Base-by-base conservation (phyloP, 2,888 invertebrate genomes). In the Protonemura montana region DNA sequence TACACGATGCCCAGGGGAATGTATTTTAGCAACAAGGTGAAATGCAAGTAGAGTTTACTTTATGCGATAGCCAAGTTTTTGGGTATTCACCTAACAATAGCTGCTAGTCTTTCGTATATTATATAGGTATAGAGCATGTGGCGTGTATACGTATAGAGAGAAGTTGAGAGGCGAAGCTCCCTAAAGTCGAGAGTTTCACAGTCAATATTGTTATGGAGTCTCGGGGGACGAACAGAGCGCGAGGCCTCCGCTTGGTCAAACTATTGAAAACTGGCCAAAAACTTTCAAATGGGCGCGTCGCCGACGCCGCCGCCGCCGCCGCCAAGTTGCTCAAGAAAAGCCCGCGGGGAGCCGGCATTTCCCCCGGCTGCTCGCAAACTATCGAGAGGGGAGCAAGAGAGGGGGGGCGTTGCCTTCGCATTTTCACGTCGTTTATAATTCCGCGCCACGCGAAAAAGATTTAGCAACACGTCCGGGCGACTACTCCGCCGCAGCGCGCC, bases 361-460 rank as follows among this genome's bases (percentile, higher is more conserved):
- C 82, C 42, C 59, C 16, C 21, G 59, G 59, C 59, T 21, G 13
- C 59, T 10, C 59, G 59, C 21, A 21, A 59, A 21, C 16, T 10
- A 59, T 10, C 59, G 59, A 13, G 21, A 2, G 59, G 59, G 16
- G 59, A 21, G 59, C 59, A 13, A 59, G 59, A 21, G 59, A 21
- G 59, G 1, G 59, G 59, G 59, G 59, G 16, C 21, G 13, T 59
- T 2, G 16, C 2, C 13, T 42, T 59, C 29, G 21, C 76, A 28
- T 59, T 59, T 84, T 76, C 59, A 84, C 84, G 82, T 84, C 84
- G 59, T 84, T 84, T 84, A 84, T 84, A 84, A 84, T 84, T 84
- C 84, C 76, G 42, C 76, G 27, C 84, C 21, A 42, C 82, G 76
- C 27, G 84, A 21, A 76, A 84, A 42, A 84, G 84, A 84, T 84